Base-by-base conservation (phyloP, 2,797 vertebrate species). In the Chelonia mydas region DNA sequence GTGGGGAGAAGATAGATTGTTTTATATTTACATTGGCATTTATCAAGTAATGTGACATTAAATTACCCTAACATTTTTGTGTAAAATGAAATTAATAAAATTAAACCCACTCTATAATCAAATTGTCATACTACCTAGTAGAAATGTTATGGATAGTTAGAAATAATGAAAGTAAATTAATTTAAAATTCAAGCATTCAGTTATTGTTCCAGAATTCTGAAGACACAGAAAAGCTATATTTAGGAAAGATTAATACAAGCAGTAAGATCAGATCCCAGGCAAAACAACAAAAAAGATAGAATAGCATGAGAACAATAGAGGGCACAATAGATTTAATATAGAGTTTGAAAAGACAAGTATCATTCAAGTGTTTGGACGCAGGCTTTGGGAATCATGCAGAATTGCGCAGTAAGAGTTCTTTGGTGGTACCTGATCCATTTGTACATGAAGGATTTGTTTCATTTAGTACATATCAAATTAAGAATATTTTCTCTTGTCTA, bases 321-420 rank as follows among this genome's bases (percentile, higher is more conserved):
- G 74, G 7, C 7, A 49, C 6, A 31, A 49, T 16, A 77, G 74
- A 49, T 49, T 77, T 77, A 12, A 27, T 47, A 28, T 28, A 49
- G 27, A 77, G 74, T 47, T 47, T 77, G 41, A 49, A n/a, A 78
- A 88, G 12, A 11, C 65, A 72, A 72, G 65, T 72, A 72, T 68
- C 1, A 0, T 68, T 87, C 28, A 28, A 50, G 86, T 74, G 78
- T 92, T 82, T 37, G 54, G 27, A 19, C 49, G 17, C 78, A 81
- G 65, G 68, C 76, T 88, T 49, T 92, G 59, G 87, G 92, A 95
- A 84, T 41, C 10, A 83, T 65, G 74, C 17, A 11, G 59, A 95
- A 27, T 1, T 55, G 33, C 80, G 81, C 8, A 78, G 45, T 84
- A 89, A 33, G 88, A 5, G 93, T 96, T 74, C 79, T n/a, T 54